Evolutionary conservation across 2,888 invertebrate species (phyloP).

Genomic region (Idaea aversata): DNA sequence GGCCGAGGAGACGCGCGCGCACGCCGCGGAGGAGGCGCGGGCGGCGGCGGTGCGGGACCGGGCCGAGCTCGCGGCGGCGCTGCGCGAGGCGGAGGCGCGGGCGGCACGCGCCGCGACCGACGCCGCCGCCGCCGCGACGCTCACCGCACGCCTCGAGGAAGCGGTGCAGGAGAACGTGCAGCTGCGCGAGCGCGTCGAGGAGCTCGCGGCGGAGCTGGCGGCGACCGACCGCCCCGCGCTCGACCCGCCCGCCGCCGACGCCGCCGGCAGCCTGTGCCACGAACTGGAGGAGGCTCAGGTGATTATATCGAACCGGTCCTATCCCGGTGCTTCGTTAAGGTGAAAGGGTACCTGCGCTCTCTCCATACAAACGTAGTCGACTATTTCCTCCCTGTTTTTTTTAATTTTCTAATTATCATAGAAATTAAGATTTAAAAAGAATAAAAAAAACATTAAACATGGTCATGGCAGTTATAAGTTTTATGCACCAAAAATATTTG

Average conservation of each 20-base stretch:
- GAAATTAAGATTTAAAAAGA: too few species aligned
- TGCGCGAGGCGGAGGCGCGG: constrained; percentile 26
- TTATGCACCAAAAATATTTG: too few species aligned
- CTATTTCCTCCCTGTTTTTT: too few species aligned
- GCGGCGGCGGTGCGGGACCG: constrained; percentile 60
- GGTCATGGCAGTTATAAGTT: too few species aligned
- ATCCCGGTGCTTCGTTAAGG: too few species aligned
- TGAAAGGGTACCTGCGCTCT: too few species aligned
- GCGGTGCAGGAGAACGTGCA: constrained; percentile 64
- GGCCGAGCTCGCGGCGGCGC: constrained; percentile 23
- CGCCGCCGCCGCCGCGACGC: constrained; percentile 31
- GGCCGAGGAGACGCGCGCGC: constrained; percentile 73
- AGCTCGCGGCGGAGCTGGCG: constrained; percentile 6
- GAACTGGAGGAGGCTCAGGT: constrained; percentile 13
- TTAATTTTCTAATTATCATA: too few species aligned
- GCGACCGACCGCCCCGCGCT: not conserved
- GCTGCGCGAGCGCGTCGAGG: constrained; percentile 19
- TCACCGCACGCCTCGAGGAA: constrained; percentile 79
- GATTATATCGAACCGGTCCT: too few species aligned
- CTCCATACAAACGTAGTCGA: too few species aligned
- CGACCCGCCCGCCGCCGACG: not conserved
- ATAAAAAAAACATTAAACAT: too few species aligned
- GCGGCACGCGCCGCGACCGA: constrained; percentile 13
- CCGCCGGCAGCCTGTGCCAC: constrained; percentile 10
- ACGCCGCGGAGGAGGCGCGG: constrained; percentile 49